Conservation (phyloP, 2,888 invertebrate species). For the Desoria tigrina region DNA sequence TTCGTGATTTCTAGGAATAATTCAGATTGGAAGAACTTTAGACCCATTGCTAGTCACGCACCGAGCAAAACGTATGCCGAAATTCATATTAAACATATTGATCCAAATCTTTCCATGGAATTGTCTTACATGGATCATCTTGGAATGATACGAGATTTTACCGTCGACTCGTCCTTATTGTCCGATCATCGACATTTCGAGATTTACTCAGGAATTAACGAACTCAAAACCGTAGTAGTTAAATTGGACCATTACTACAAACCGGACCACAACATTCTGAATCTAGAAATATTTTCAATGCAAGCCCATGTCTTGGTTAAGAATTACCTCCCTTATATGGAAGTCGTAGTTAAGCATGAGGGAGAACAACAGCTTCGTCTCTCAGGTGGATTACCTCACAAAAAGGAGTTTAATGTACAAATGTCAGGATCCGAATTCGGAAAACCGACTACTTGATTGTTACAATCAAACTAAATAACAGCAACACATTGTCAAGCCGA, state of each 20-base stretch:
- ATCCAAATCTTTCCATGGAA: not conserved
- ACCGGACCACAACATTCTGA: not conserved
- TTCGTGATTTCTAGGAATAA: slow-evolving; percentile 23
- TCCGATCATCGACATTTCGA: not conserved
- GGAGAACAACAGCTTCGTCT: slow-evolving; percentile 38
- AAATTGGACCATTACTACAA: not conserved
- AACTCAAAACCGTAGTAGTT: not conserved
- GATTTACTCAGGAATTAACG: not conserved
- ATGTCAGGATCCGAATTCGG: slow-evolving; percentile 52
- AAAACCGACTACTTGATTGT: slow-evolving; percentile 51
- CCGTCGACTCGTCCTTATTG: not conserved
- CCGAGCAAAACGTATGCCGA: not conserved
- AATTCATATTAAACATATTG: not conserved
- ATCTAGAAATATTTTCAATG: not conserved
- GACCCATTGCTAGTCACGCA: not conserved
- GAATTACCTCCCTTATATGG: slow-evolving; percentile 39
- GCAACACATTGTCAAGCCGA: slow-evolving; percentile 53
- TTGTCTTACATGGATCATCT: slow-evolving; percentile 36
- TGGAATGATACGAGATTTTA: slow-evolving; percentile 20
- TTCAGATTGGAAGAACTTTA: slow-evolving; percentile 32
- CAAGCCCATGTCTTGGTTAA: slow-evolving; percentile 3
- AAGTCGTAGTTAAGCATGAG: slow-evolving; percentile 32
- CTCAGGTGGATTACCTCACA: slow-evolving; percentile 54
- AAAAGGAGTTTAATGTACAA: slow-evolving; percentile 53
- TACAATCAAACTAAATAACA: slow-evolving; percentile 54